These are phyloP conservation scores for Leptopterna dolabrata DNA, from an alignment of 2,888 invertebrate species.

Conservation along the genomic window DNA sequence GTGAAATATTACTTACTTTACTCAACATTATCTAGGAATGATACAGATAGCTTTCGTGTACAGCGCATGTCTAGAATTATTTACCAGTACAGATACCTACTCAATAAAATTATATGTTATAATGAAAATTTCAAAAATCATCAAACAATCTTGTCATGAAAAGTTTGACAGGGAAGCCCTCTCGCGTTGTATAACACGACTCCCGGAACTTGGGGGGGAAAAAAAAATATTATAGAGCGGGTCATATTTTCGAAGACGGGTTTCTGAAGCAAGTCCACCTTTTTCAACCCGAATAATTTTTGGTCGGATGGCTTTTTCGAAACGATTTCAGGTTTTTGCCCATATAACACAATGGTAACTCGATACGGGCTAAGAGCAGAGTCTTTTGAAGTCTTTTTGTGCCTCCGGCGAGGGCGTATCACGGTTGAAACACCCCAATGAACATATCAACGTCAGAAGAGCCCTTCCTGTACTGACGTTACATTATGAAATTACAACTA, in stretches of 20 bases:
- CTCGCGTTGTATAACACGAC: neutral
- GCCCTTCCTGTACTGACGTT: too few species aligned
- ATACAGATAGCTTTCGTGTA: too few species aligned
- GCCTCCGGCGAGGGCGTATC: neutral
- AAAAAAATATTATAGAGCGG: neutral
- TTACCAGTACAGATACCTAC: too few species aligned
- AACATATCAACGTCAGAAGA: neutral
- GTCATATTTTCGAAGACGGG: neutral
- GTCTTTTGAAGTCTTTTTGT: neutral
- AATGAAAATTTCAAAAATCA: too few species aligned
- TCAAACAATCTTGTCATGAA: too few species aligned
- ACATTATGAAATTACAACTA: too few species aligned
- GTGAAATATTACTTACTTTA: too few species aligned
- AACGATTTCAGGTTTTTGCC: neutral
- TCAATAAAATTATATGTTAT: too few species aligned
- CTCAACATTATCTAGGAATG: too few species aligned
- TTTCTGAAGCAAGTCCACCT: neutral
- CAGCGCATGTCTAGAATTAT: too few species aligned
- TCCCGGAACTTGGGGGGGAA: neutral
- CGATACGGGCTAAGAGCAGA: neutral
- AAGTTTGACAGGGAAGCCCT: too few species aligned
- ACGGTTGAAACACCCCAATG: neutral
- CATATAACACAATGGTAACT: neutral
- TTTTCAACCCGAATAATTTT: neutral
- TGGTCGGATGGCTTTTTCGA: neutral